Percentiles rank a stretch among this genome's conserved stretches.
These are phyloP conservation scores for Knipowitschia caucasica DNA, from an alignment of 2,797 vertebrate genomes.

Conservation along the genomic window DNA sequence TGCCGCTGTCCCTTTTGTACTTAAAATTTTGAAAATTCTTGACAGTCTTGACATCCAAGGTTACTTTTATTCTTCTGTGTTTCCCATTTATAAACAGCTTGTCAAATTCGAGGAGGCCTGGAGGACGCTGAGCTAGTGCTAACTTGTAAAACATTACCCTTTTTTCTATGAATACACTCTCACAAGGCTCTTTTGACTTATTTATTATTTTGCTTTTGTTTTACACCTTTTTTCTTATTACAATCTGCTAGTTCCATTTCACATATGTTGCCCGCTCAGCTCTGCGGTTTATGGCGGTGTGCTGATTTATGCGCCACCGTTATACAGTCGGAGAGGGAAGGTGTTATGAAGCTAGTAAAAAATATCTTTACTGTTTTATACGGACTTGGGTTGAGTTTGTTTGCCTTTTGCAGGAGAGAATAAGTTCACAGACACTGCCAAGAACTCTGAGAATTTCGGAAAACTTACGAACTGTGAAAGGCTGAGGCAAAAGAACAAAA, in stretches of 20 bases:
- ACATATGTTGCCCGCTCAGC: slow-evolving; percentile 23
- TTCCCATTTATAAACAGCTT: slow-evolving; percentile 49
- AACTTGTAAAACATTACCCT: slow-evolving; percentile 43
- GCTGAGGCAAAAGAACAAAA: neutral
- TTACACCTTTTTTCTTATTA: slow-evolving; percentile 15
- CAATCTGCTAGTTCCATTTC: slow-evolving; percentile 28
- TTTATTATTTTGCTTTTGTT: slow-evolving; percentile 45
- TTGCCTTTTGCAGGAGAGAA: slow-evolving; percentile 3
- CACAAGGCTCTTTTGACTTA: slow-evolving; percentile 39
- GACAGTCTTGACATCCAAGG: slow-evolving; percentile 30
- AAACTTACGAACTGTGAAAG: neutral
- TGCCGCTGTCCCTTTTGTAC: neutral
- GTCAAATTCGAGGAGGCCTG: slow-evolving; percentile 59
- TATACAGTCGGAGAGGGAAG: slow-evolving; percentile 12
- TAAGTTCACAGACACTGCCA: neutral
- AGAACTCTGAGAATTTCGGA: neutral
- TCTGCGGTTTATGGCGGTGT: slow-evolving; percentile 33
- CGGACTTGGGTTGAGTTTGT: neutral
- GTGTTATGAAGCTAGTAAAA: slow-evolving; percentile 10
- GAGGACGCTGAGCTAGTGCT: slow-evolving; percentile 33
- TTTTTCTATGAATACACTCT: slow-evolving; percentile 26
- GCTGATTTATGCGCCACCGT: slow-evolving; percentile 44
- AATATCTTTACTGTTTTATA: slow-evolving; percentile 10
- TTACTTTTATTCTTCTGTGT: slow-evolving; percentile 31
- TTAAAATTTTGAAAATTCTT: slow-evolving; percentile 9